A percentile compares a stretch with the other conserved stretches of the same genome.
Conservation (phyloP, 2,888 invertebrate species). For the Poecilus cupreus region DNA sequence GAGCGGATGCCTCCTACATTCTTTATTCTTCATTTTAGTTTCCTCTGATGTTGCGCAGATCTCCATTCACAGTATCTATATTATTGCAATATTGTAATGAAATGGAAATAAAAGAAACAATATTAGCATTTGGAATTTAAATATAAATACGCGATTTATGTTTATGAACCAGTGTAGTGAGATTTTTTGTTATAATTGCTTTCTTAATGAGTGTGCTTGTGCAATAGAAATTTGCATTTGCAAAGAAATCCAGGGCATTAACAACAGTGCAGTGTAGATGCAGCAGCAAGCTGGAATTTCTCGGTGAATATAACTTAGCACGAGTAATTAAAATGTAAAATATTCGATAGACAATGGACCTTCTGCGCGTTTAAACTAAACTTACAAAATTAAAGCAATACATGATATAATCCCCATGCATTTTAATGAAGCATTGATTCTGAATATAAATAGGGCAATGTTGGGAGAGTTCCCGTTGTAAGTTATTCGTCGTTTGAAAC, state of each 20-base stretch:
- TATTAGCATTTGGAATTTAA: not conserved
- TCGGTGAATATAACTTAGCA: constrained; percentile 4
- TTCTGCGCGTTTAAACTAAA: constrained; percentile 45
- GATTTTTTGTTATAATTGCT: not conserved
- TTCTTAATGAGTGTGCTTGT: constrained; percentile 30
- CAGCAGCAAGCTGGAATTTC: constrained; percentile 11
- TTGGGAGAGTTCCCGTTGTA: not conserved
- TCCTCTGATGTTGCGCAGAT: too few relatives aligned
- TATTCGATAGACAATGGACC: constrained; percentile 51
- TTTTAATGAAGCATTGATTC: constrained; percentile 55
- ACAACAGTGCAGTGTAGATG: too few relatives aligned
- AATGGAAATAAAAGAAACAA: not conserved
- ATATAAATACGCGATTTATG: too few relatives aligned
- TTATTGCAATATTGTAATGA: not conserved
- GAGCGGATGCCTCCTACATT: too few relatives aligned
- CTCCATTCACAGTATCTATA: too few relatives aligned
- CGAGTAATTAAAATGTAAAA: constrained; percentile 53
- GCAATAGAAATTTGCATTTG: constrained; percentile 32
- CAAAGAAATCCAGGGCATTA: not conserved
- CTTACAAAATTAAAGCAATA: constrained; percentile 52
- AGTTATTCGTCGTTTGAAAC: constrained; percentile 4
- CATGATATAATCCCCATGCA: constrained; percentile 52
- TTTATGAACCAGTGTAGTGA: not conserved
- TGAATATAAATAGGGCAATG: constrained; percentile 38
- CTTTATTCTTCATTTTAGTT: too few relatives aligned